Percentiles rank a stretch among this genome's conserved stretches.
phyloP scores from a whole-genome alignment of 2,797 vertebrate species.

The Coregonus ussuriensis region DNA sequence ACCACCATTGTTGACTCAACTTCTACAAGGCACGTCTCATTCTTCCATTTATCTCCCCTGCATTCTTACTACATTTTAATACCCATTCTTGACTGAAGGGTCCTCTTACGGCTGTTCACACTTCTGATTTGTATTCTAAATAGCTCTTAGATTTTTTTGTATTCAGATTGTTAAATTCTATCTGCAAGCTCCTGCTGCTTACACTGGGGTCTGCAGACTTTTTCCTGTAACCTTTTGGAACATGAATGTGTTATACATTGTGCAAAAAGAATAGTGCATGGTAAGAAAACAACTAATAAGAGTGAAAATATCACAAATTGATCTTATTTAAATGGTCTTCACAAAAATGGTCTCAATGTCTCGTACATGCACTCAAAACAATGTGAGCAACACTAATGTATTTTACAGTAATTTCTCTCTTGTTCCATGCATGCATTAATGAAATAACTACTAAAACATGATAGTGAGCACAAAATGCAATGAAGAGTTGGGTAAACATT shows the following conservation, averaged over 20 bases:
- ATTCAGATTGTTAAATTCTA: conserved; percentile 54
- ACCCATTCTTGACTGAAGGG: conserved; percentile 67
- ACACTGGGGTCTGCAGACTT: conserved; percentile 44
- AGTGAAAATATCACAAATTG: conserved; percentile 25
- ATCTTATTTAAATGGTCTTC: background rate
- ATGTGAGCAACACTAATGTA: background rate
- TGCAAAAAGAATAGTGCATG: conserved; percentile 39
- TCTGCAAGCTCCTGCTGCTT: conserved; percentile 51
- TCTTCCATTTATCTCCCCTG: conserved; percentile 68
- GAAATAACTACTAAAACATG: background rate
- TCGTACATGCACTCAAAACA: background rate
- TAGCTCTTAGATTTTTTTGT: conserved; percentile 69
- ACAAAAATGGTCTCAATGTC: background rate
- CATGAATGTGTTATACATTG: conserved; percentile 8
- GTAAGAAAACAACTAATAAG: conserved; percentile 20
- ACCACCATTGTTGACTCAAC: conserved; percentile 54
- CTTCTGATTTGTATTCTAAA: conserved; percentile 76
- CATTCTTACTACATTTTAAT: conserved; percentile 76
- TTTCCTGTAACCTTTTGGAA: conserved; percentile 27
- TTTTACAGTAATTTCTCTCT: background rate
- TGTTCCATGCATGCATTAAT: background rate
- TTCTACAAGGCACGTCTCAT: conserved; percentile 39
- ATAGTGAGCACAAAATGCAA: background rate
- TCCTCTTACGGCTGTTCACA: conserved; percentile 65
- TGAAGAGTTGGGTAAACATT: background rate